These are phyloP conservation scores for Sylvicola fuscatus DNA, from an alignment of 2,888 invertebrate species.

Conservation along the genomic window DNA sequence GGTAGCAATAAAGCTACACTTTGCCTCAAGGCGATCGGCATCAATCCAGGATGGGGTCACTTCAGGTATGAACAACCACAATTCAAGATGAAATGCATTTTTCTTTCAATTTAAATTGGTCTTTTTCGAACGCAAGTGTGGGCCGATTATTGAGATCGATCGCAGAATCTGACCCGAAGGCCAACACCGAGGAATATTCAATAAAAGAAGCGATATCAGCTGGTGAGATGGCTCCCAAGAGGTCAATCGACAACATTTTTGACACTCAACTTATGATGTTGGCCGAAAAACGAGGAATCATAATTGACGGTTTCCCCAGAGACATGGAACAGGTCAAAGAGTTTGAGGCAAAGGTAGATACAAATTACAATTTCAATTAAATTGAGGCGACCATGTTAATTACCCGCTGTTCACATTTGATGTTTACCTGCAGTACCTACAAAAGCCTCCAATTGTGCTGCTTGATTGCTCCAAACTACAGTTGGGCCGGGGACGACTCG, in stretches of 20 bases:
- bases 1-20: slow-evolving; percentile 75
- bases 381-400: background rate
- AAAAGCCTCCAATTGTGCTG: slow-evolving; percentile 59
- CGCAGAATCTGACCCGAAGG: slow-evolving; percentile 42
- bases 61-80: too few species aligned
- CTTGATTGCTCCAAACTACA: slow-evolving; percentile 84
- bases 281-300: slow-evolving; percentile 49
- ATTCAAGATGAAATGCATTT: too few species aligned
- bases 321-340: slow-evolving; percentile 70
- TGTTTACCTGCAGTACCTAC: slow-evolving; percentile 43
- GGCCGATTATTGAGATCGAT: slow-evolving; percentile 57
- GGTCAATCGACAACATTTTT: slow-evolving; percentile 55
- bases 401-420: slow-evolving; percentile 5
- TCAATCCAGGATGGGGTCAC: slow-evolving; percentile 54
- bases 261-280: slow-evolving; percentile 41
- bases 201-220: slow-evolving; percentile 49
- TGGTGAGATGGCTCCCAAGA: slow-evolving; percentile 65
- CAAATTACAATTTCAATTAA: slow-evolving; percentile 2
- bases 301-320: slow-evolving; percentile 88
- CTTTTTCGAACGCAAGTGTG: slow-evolving; percentile 29
- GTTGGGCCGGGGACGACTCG: slow-evolving; percentile 60
- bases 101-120: slow-evolving; percentile 3
- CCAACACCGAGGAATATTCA: slow-evolving; percentile 38
- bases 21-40: slow-evolving; percentile 48
- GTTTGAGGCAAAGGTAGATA: slow-evolving; percentile 69